Percentiles rank a stretch among this genome's conserved stretches.
Conservation (phyloP, 2,888 invertebrate genomes). For the Sarcophaga variegata region DNA sequence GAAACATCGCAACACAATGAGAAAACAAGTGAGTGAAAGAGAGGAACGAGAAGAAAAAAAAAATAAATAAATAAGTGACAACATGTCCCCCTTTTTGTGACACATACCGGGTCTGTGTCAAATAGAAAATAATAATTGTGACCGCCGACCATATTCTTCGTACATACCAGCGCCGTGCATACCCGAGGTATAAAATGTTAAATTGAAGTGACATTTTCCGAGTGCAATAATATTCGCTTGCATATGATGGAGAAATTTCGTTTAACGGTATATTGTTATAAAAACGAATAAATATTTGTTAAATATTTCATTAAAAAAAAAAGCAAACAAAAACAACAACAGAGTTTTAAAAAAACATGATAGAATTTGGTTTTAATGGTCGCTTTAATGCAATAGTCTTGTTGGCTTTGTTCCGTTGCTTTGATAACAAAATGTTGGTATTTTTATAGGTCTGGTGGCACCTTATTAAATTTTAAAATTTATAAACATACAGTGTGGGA, state of each 20-base stretch:
- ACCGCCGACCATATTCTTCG: background rate
- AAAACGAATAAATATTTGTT: constrained; percentile 5
- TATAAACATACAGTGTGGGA: constrained; percentile 29
- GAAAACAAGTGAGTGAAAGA: background rate
- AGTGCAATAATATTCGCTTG: constrained; percentile 21
- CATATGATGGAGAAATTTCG: constrained; percentile 27
- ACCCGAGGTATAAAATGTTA: constrained; percentile 17
- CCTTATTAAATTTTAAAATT: constrained; percentile 66
- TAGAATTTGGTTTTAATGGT: constrained; percentile 43
- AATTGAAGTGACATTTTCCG: constrained; percentile 48
- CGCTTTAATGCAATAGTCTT: constrained; percentile 64
- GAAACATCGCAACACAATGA: background rate
- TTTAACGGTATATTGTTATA: background rate
- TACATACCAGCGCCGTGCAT: background rate
- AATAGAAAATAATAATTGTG: constrained; percentile 5
- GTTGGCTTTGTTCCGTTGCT: constrained; percentile 34
- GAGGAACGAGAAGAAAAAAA: background rate
- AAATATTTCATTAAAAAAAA: background rate
- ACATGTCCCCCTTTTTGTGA: constrained; percentile 53
- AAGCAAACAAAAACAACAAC: background rate
- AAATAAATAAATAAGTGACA: constrained; percentile 45
- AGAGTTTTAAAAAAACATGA: constrained; percentile 9
- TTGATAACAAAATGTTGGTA: constrained; percentile 7
- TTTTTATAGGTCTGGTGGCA: constrained; percentile 59
- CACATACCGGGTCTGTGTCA: constrained; percentile 47